Evolutionary conservation across 1,140 invertebrate species (phyloP).

Genomic region (Leucophenga varia): DNA sequence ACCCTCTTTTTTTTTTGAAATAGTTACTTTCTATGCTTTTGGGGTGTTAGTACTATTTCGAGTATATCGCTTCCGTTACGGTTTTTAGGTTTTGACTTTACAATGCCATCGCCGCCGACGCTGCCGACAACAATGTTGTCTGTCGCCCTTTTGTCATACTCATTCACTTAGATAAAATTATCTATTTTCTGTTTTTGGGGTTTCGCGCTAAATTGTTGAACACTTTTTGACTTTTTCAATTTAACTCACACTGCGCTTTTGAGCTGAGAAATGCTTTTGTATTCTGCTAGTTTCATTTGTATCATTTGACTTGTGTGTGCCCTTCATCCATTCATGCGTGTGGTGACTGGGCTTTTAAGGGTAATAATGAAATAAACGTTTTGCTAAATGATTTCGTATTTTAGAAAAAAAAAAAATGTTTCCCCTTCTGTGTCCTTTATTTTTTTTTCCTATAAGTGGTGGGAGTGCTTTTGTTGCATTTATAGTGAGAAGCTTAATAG

Average conservation of each 20-base stretch:
- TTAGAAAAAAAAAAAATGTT: slow-evolving; percentile 17
- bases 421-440: too few relatives aligned
- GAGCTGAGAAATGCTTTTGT: not conserved
- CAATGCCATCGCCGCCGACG: slow-evolving; percentile 28
- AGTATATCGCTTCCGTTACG: slow-evolving; percentile 34
- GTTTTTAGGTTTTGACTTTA: slow-evolving; percentile 28
- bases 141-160: too few relatives aligned
- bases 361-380: slow-evolving; percentile 56
- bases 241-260: slow-evolving; percentile 27
- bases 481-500: too few relatives aligned
- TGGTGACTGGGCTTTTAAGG: slow-evolving; percentile 15
- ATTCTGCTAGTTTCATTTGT: not conserved
- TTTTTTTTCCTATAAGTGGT: too few relatives aligned
- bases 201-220: slow-evolving; percentile 14
- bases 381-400: slow-evolving; percentile 52
- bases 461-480: too few relatives aligned
- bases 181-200: slow-evolving; percentile 1
- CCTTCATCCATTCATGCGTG: not conserved
- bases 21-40: too few relatives aligned
- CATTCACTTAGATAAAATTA: too few relatives aligned
- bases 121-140: too few relatives aligned
- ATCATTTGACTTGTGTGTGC: not conserved
- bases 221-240: slow-evolving; percentile 51
- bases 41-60: not conserved
- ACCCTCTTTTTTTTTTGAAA: too few relatives aligned